Evolutionary conservation across 2,888 invertebrate species (phyloP).

Genomic region (Mythimna loreyi): DNA sequence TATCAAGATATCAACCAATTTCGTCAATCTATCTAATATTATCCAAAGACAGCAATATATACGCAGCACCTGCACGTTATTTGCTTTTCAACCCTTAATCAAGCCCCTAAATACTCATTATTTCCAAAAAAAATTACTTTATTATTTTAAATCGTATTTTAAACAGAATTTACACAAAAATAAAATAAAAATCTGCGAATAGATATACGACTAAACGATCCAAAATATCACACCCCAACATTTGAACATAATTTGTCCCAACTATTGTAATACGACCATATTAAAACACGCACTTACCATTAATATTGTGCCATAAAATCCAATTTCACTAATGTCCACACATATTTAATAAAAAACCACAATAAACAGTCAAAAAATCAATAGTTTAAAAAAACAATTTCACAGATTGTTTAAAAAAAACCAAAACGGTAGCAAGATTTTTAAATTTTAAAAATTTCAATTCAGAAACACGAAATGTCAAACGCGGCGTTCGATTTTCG

Average conservation of each 20-base stretch:
- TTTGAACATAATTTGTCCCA: conserved; percentile 26
- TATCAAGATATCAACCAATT: neutral
- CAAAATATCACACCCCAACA: conserved; percentile 6
- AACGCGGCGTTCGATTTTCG: conserved; percentile 71
- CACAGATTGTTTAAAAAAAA: conserved; percentile 30
- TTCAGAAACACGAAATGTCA: conserved; percentile 56
- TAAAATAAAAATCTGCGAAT: neutral
- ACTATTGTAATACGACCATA: conserved; percentile 44
- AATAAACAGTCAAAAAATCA: conserved; percentile 37
- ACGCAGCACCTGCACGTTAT: too few relatives aligned
- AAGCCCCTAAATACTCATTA: too few relatives aligned
- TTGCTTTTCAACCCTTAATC: too few relatives aligned
- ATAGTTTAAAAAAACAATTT: conserved; percentile 30
- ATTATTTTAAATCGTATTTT: too few relatives aligned
- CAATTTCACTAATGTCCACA: conserved; percentile 69
- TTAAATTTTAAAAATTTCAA: conserved; percentile 21
- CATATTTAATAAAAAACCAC: conserved; percentile 33
- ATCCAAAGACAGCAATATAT: too few relatives aligned
- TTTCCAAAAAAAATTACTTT: too few relatives aligned
- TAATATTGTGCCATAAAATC: conserved; percentile 68
- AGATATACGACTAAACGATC: neutral
- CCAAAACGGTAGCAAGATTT: conserved; percentile 25
- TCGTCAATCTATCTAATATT: too few relatives aligned
- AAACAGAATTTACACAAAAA: too few relatives aligned
- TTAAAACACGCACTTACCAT: conserved; percentile 68